Percentiles rank a stretch among this genome's conserved stretches.
These are phyloP conservation scores for Acestrorhynchus altus DNA, from an alignment of 2,797 vertebrate species.

Conservation along the genomic window DNA sequence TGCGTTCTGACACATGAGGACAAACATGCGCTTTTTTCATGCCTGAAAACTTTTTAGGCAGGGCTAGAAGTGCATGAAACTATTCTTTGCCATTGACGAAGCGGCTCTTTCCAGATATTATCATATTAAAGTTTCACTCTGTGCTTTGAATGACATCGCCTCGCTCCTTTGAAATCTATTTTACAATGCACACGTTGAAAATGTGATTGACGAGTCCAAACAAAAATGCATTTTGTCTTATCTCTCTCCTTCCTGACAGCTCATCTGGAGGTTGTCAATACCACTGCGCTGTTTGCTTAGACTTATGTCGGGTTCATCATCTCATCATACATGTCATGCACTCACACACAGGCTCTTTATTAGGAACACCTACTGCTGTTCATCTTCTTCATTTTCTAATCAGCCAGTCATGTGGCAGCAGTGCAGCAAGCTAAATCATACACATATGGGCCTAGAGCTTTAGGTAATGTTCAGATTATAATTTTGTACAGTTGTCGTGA, in stretches of 20 bases:
- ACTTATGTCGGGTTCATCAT: not conserved
- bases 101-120: constrained; percentile 6
- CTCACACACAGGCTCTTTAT: no score
- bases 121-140: constrained; percentile 24
- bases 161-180: constrained; percentile 8
- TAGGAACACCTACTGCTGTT: no score
- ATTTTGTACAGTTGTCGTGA: no score
- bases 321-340: not conserved
- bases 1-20: constrained; percentile 70
- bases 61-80: constrained; percentile 38
- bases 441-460: no score
- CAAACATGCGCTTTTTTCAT: constrained; percentile 63
- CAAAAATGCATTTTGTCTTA: constrained; percentile 15
- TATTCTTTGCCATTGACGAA: constrained; percentile 10
- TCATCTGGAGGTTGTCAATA: constrained; percentile 26
- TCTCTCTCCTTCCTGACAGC: constrained; percentile 8
- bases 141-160: constrained; percentile 5
- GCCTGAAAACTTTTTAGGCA: constrained; percentile 61
- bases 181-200: constrained; percentile 3
- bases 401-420: no score
- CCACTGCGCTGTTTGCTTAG: constrained; percentile 2
- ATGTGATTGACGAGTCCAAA: constrained; percentile 41
- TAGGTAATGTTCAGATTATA: no score
- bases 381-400: no score
- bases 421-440: no score